Base-by-base conservation (phyloP, 2,113 vertebrate species). In the Rousettus leschenaultii region DNA sequence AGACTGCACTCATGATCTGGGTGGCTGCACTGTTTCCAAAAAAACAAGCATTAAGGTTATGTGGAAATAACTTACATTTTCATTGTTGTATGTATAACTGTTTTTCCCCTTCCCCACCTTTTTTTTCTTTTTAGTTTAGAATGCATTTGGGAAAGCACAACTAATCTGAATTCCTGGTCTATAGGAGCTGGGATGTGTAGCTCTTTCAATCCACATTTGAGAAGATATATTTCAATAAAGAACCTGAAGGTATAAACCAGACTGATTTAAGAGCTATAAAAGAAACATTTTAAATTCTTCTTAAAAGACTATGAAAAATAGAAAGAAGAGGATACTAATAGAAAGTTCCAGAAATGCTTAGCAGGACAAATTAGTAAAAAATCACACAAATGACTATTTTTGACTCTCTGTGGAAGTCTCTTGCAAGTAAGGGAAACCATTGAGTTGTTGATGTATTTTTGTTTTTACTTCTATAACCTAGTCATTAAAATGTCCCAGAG, bases 321-420 rank as follows among this genome's bases (percentile, higher is more conserved):
- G 71, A 66, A 70, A 79, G 19, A 16, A 70, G 19, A n/a, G 28
- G 2, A 15, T 22, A 71, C 55, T 94, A 82, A 90, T 53, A 83
- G 73, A 91, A 95, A 82, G 22, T 95, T 97, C 57, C 68, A 95
- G 83, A 95, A 93, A 95, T 21, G 8, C 65, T 95, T 82, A 88
- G 35, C 21, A 55, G 43, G 15, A 87, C 35, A 86, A 80, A 71
- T 90, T 92, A 92, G 65, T 57, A 59, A 96, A 96, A 92, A 28
- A 65, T 48, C 59, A 73, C n/a, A 79, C 86, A 70, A 79, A 57
- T 65, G 89, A 94, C 30, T 66, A 43, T 63, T 88, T 91, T 79
- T 79, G 63, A 93, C 79, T 63, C 28, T 59, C n/a, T 15, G 22
- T 59, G 86, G 43, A 94, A 85, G 68, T 59, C 51, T 93, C 48